Evolutionary conservation across 2,113 vertebrate genomes (phyloP), one percentile per base, ranked within the genome.

Genomic region (Pedetes capensis): DNA sequence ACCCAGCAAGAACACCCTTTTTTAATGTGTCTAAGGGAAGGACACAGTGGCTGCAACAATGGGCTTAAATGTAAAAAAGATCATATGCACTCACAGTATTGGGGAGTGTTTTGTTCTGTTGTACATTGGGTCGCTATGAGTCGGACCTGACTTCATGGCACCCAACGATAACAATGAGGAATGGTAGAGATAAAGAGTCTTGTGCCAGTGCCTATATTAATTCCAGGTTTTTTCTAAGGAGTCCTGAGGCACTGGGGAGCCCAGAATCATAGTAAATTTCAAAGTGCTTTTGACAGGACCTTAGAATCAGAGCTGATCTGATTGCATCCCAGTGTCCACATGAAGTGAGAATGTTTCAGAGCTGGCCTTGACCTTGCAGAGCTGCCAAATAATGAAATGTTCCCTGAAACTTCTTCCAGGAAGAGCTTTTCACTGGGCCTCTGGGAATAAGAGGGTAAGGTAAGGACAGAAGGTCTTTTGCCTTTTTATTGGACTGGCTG

Each of bases 341-440:
- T 29, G 59, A 89, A 93, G 71, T 69, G 29, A 75, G 66, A 94
- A 55, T 64, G 76, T 91, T 91, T 71, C 72, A 93, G 71, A 87
- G 63, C 39, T 27, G 44, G 63, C 83, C 87, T 64, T 88, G 87
- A 94, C 84, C 89, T 90, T 42, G 34, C 79, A 53, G 75, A 53
- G 75, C 44, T 94, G 94, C 95, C 86, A 87, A 80, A 49, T 47
- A 68, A 91, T 91, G 80, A 68, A 96, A 64, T 34, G 44, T 94
- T 92, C 89, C 80, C 89, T 76, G 64, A 80, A 87, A 32, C 42
- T 44, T 91, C 44, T 96, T 97, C 87, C 96, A 92, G 96, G 90
- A 97, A 96, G 42, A 93, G 44, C 49, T 27, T 74, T 66, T 85
- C 49, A 42, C 71, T 85, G 29, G 23, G 95, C 27, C 78, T 94